Evolutionary conservation across 37 sponge, comb jelly and placozoan species (phyloP).

Genomic region (Hexactinellida sp.): DNA sequence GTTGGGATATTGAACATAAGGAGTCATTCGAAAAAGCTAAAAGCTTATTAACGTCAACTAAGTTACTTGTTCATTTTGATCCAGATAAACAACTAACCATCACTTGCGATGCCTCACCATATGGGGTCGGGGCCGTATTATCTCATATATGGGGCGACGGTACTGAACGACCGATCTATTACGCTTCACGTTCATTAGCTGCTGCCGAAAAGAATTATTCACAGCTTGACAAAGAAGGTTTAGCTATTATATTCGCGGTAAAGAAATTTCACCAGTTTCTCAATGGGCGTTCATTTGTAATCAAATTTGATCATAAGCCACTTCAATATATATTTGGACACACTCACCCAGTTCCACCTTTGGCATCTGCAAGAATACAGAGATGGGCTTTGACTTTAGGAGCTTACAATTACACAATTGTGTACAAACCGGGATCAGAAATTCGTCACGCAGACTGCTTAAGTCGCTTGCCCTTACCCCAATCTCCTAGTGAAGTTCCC

Average conservation of each 20-base stretch:
- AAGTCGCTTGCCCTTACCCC: constrained; percentile 20
- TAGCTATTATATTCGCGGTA: constrained; percentile 23
- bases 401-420: constrained; percentile 19
- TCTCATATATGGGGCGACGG: constrained; percentile 25
- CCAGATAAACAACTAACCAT: not conserved
- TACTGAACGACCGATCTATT: constrained; percentile 27
- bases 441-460: not conserved
- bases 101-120: constrained; percentile 29
- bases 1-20: too few relatives aligned
- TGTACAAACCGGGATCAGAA: constrained; percentile 18
- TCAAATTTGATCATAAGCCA: constrained; percentile 31
- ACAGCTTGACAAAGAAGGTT: constrained; percentile 37
- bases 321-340: too few relatives aligned
- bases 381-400: constrained; percentile 22
- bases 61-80: constrained; percentile 12
- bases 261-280: constrained; percentile 26
- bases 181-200: constrained; percentile 28
- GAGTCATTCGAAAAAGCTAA: too few relatives aligned
- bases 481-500: not conserved
- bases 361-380: constrained; percentile 22
- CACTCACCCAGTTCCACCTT: too few relatives aligned
- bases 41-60: not conserved
- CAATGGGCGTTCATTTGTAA: constrained; percentile 20
- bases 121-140: constrained; percentile 36
- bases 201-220: constrained; percentile 27